Conservation (phyloP, 1,140 invertebrate genomes). For the Brachystomella parvula region DNA sequence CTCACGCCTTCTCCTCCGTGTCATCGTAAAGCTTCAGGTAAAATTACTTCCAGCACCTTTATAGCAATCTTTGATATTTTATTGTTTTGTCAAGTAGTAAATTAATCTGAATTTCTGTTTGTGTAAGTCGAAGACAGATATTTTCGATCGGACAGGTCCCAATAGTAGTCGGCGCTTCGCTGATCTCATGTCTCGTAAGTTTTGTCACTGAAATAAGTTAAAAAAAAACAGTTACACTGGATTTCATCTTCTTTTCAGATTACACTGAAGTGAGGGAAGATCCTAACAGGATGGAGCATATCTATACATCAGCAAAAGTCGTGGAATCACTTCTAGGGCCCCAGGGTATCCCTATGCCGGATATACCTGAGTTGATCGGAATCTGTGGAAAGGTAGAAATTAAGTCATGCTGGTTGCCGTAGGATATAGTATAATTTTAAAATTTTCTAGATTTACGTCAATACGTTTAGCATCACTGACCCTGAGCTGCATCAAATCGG, state of each 20-base stretch:
- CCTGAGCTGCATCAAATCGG: constrained; percentile 71
- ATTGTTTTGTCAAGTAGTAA: constrained; percentile 1
- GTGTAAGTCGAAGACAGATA: background rate
- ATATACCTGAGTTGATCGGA: constrained; percentile 64
- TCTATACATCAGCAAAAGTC: constrained; percentile 57
- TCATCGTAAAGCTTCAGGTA: constrained; percentile 58
- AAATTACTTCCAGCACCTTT: background rate
- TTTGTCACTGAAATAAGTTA: background rate
- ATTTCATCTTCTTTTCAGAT: constrained; percentile 52
- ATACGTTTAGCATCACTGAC: constrained; percentile 76
- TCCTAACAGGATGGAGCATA: constrained; percentile 62
- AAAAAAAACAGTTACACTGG: background rate
- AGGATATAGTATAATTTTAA: background rate
- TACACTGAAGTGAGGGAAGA: constrained; percentile 67
- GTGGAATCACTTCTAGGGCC: constrained; percentile 55
- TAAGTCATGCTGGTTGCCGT: constrained; percentile 2
- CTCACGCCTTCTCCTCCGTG: constrained; percentile 60
- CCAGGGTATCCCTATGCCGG: constrained; percentile 52
- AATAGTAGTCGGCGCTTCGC: constrained; percentile 59
- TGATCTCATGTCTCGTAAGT: constrained; percentile 77
- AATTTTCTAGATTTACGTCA: constrained; percentile 51
- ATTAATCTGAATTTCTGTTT: background rate
- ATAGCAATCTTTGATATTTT: background rate
- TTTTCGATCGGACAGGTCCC: background rate
- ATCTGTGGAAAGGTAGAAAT: constrained; percentile 64